Base-by-base conservation (phyloP, 1,140 invertebrate genomes). In the Oreohelix idahoensis region DNA sequence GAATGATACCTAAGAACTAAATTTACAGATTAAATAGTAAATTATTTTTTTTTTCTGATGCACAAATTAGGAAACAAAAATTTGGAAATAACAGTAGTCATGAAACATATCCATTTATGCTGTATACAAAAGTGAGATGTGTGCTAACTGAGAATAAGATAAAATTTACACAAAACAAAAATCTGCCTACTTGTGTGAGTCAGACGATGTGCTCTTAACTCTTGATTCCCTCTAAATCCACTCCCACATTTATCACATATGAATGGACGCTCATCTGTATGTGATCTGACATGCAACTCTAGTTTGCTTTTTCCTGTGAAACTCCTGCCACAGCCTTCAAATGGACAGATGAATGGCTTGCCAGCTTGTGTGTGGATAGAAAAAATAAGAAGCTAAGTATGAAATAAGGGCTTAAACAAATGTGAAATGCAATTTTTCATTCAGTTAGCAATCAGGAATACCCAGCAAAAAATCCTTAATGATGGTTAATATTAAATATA, bases 241-340 rank as follows among this genome's bases (percentile, higher is more conserved):
- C 39, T 79, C 0, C 77, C 77, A 79, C 77, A 79, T 35, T 63
- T 79, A 42, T 63, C 51, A 66, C 77, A 79, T 13, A 79, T 42
- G 36, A 79, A 79, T 35, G 77, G 77, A 1, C 58, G 51, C 36
- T 79, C 77, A n/a, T 66, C 77, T 13, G 77, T 66, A n/a, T 79
- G 77, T 36, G 51, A 63, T 42, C 51, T 79, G 11, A 79, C 15
- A 42, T 79, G 77, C 1, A 63, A 20, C 39, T 79, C 58, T 35
- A 79, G 53, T 39, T 79, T 79, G 35, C 77, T 66, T 66, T 39
- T 79, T 4, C 58, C 51, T 26, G 77, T 45, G 32, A 79, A 79
- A n/a, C 51, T 58, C n/a, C 58, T 79, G 17, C 36, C 77, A 79
- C 77, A 79, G 26, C 58, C 77, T 45, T 79, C 53, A 39, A 63